Evolutionary conservation across 2,888 invertebrate genomes (phyloP), one percentile per base, ranked within the genome.

Genomic region (Drosophila peninsularis): DNA sequence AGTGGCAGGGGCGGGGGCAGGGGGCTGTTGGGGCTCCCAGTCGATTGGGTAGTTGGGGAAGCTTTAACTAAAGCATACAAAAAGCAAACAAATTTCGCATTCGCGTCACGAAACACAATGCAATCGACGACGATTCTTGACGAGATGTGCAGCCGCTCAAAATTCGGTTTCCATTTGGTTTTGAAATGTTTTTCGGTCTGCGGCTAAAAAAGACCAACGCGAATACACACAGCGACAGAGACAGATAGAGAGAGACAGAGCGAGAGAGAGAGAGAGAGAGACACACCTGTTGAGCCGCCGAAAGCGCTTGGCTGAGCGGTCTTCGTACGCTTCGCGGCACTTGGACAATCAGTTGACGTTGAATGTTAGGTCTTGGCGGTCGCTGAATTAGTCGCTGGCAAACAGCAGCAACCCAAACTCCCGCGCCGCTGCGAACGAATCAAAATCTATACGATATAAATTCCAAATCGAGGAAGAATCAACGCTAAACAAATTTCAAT

Each of bases 311-410:
- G 73, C 71, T 71, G 69, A 85, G 75, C 89, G 84, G 89, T 88
- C 85, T 85, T 85, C 79, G 83, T 70, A 68, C 70, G 84, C 62
- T 88, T 75, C 71, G 82, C 79, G 78, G 74, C 72, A 71, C 75
- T 89, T 89, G 80, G 80, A 74, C 77, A 77, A 84, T 91, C 89
- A 90, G 90, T 90, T 89, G 81, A 81, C 88, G 86, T 89, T 90
- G 84, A 90, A 90, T 83, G 85, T 89, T 88, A 81, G 90, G 88
- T 85, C 90, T 91, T 80, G 77, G 78, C 90, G 89, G 91, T 91
- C 90, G 90, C 75, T 84, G 60, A 71, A 72, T 62, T 68, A 53
- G 57, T 67, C 75, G 84, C 78, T 83, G 58, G 44, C 39, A 47
- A 30, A 32, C 47, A 37, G 37, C 52, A 52, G 36, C 52, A 52